These are phyloP conservation scores for Gavia stellata DNA, from an alignment of 2,113 vertebrate species.

Conservation along the genomic window DNA sequence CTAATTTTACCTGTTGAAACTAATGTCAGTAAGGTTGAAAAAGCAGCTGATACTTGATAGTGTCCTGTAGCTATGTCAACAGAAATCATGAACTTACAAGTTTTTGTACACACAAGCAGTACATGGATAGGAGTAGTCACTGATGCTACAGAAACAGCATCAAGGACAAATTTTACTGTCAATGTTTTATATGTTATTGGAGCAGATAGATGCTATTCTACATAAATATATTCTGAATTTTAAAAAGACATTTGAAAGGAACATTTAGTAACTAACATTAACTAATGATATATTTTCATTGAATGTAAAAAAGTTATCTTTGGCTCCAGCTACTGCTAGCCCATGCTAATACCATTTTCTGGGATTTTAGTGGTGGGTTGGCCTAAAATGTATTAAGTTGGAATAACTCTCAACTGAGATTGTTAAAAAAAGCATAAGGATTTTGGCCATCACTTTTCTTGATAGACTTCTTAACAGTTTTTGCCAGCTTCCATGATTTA, in stretches of 20 bases:
- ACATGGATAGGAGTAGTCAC: not conserved
- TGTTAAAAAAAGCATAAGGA: not conserved
- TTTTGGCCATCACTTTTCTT: not conserved
- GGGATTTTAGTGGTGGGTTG: not conserved
- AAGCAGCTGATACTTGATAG: not conserved
- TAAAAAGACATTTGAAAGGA: not conserved
- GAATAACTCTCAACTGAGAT: not conserved
- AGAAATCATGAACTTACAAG: not conserved
- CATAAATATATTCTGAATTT: not conserved
- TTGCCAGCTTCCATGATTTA: not conserved
- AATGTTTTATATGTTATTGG: not conserved
- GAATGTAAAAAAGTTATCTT: not conserved
- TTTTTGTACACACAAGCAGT: not conserved
- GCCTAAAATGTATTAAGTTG: not conserved
- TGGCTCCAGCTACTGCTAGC: not conserved
- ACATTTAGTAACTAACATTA: not conserved
- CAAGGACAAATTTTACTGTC: not conserved
- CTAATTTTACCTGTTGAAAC: not conserved
- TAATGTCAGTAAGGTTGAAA: not conserved
- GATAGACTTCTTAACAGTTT: not conserved
- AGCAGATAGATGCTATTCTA: not conserved
- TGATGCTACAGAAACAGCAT: not conserved
- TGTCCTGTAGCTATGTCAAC: not conserved
- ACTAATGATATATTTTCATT: not conserved
- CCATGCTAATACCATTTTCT: not conserved